Evolutionary conservation across 1,140 invertebrate genomes (phyloP), one percentile per base, ranked within the genome.

Genomic region (Melitaea cinxia): DNA sequence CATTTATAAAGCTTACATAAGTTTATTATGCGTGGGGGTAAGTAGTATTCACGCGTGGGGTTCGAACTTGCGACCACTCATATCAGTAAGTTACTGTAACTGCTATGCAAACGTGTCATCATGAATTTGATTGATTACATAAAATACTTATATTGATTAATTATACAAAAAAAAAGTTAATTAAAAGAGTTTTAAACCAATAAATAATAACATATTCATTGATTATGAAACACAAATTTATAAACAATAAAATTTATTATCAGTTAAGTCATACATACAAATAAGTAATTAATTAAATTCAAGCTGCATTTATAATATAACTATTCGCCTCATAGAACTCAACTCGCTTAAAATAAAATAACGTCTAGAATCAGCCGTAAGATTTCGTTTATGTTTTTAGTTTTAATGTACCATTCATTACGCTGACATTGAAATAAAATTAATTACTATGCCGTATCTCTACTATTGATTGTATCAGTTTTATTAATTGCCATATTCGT

Each of bases 361-460:
- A 42, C 30, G 1, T 14, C 17, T 5, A 56, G 53, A 56, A 39
- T 56, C 39, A 56, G 35, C 39, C 23, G 14, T n/a, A n/a, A 56
- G 53, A 56, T 56, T 56, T 39, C 23, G n/a, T 39, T 39, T 10
- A 55, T 37, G 33, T 24, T 35, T 53, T 54, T 37, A 23, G 52
- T 54, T 54, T 55, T 56, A 56, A 35, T 56, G 53, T 37, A 14
- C 21, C 53, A 56, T 42, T 56, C 53, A 56, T 56, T 26, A 17
- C n/a, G 10, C 53, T 57, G 54, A 57, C 54, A 19, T 42, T 56
- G 54, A 39, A 42, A 42, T 26, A 47, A 47, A 47, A 47, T 39
- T 47, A 47, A 47, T 23, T 47, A 47, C 19, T 42, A 42, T 19
- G 7, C 15, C 10, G 1, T 19, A 19, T 1, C 4, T 1, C 1